phyloP scores from a whole-genome alignment of 2,113 vertebrate species.

The Phalacrocorax carbo region DNA sequence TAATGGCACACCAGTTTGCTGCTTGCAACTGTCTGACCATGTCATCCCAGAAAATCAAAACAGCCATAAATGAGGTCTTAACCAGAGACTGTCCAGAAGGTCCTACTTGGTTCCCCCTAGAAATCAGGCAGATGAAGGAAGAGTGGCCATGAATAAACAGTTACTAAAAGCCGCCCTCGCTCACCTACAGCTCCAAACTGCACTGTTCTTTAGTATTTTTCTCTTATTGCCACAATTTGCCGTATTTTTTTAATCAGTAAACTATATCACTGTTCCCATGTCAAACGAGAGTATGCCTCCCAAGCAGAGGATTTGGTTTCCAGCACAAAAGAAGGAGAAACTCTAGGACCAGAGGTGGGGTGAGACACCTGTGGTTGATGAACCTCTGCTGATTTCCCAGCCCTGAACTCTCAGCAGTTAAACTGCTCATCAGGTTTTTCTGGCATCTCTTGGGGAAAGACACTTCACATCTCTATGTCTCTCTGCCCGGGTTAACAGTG shows the following conservation, averaged over 20 bases:
- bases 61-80: not conserved
- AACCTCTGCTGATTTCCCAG: not conserved
- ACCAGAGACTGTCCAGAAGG: not conserved
- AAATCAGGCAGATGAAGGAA: not conserved
- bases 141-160: not conserved
- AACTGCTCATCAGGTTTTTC: not conserved
- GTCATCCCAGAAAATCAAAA: not conserved
- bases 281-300: not conserved
- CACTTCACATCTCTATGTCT: not conserved
- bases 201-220: not conserved
- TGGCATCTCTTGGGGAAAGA: not conserved
- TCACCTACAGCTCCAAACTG: not conserved
- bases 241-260: not conserved
- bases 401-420: not conserved
- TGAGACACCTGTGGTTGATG: not conserved
- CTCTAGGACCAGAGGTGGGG: not conserved
- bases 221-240: not conserved
- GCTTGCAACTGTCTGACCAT: not conserved
- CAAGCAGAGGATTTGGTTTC: not conserved
- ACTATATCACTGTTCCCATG: not conserved
- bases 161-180: not conserved
- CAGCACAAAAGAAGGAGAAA: not conserved
- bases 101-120: not conserved
- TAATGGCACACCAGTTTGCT: not conserved
- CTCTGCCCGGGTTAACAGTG: not conserved